Evolutionary conservation across 2,113 vertebrate species (phyloP).

Genomic region (Psophia crepitans): DNA sequence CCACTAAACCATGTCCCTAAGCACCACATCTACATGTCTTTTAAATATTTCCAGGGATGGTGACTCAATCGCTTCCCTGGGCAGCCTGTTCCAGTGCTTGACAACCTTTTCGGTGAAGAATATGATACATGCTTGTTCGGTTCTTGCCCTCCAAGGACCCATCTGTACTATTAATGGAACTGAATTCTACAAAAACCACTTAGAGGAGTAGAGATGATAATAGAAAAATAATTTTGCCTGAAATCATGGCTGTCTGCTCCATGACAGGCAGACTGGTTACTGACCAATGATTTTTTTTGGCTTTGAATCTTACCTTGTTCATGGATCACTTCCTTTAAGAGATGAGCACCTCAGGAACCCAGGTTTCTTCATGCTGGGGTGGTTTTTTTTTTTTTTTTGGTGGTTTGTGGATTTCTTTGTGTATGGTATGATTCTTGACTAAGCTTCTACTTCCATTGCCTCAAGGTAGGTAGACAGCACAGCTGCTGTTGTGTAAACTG

Average conservation of each 20-base stretch:
- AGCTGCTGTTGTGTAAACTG: neutral
- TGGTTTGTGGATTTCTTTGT: neutral
- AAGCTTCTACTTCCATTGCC: neutral
- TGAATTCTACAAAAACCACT: neutral
- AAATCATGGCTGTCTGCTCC: neutral
- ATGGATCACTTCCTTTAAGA: neutral
- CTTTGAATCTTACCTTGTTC: neutral
- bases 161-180: neutral
- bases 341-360: neutral
- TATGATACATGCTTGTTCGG: neutral
- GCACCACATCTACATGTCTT: too few relatives aligned
- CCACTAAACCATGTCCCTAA: too few relatives aligned
- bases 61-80: too few relatives aligned
- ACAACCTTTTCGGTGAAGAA: too few relatives aligned
- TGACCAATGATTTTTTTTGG: neutral
- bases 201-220: neutral
- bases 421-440: neutral
- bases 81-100: too few relatives aligned
- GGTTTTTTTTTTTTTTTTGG: too few relatives aligned
- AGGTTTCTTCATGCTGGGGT: neutral
- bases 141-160: neutral
- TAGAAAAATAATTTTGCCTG: neutral
- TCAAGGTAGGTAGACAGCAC: neutral
- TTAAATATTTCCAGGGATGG: too few relatives aligned
- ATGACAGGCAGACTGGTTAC: neutral